Conservation (phyloP, 2,888 invertebrate genomes). For the Callinectes sapidus region DNA sequence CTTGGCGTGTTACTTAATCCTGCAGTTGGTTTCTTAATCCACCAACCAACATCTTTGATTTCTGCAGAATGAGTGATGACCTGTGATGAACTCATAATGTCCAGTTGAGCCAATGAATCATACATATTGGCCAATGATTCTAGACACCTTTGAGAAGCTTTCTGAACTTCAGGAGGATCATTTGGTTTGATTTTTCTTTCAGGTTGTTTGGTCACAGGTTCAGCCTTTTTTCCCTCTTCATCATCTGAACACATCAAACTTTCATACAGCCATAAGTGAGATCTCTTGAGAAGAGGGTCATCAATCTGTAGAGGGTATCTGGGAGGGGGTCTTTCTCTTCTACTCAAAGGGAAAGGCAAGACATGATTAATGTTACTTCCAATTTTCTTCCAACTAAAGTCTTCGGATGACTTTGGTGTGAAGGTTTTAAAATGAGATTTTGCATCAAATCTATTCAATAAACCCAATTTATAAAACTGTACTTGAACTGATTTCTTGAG, state of each 20-base stretch:
- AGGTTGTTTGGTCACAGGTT: neutral
- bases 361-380: slow-evolving; percentile 50
- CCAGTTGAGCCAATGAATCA: slow-evolving; percentile 55
- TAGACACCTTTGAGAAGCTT: slow-evolving; percentile 40
- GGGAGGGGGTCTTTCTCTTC: neutral
- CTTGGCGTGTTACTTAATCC: slow-evolving; percentile 46
- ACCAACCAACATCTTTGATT: slow-evolving; percentile 45
- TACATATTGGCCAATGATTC: slow-evolving; percentile 48
- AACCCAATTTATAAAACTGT: slow-evolving; percentile 5
- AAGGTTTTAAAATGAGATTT: neutral
- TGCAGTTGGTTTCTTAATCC: slow-evolving; percentile 43
- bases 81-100: slow-evolving; percentile 49
- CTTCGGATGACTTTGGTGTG: neutral
- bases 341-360: slow-evolving; percentile 55
- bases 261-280: slow-evolving; percentile 57
- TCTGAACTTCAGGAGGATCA: slow-evolving; percentile 38
- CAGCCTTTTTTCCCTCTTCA: slow-evolving; percentile 44
- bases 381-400: slow-evolving; percentile 39
- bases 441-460: slow-evolving; percentile 12
- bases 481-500: neutral
- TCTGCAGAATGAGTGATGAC: neutral
- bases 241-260: slow-evolving; percentile 65
- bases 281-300: slow-evolving; percentile 57
- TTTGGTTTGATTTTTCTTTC: neutral
- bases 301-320: slow-evolving; percentile 61